These are phyloP conservation scores for Oikopleura dioica DNA, from an alignment of 23 tunicate species.

Conservation along the genomic window DNA sequence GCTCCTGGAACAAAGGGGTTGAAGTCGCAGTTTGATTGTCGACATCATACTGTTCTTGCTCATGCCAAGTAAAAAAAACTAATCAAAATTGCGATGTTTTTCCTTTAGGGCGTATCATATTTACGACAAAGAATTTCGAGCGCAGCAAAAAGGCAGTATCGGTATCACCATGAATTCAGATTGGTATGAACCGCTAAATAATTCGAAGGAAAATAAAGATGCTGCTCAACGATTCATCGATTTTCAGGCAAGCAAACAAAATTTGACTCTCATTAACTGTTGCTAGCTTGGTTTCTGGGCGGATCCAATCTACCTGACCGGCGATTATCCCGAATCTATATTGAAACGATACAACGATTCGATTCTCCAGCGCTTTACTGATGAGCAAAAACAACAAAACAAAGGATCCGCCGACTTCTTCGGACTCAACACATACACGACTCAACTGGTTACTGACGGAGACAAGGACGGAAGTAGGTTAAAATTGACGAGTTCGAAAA, in stretches of 20 bases:
- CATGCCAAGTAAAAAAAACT: too few species aligned
- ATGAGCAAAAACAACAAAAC: constrained; percentile 23
- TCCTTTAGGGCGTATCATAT: neutral
- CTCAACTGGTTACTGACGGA: too few species aligned
- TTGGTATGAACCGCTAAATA: constrained; percentile 25
- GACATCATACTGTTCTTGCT: neutral
- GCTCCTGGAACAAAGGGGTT: neutral
- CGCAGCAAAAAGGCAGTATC: constrained; percentile 25
- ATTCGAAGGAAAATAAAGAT: neutral
- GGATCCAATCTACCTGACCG: neutral
- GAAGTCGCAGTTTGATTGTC: neutral
- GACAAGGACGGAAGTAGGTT: too few species aligned
- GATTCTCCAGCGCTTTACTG: constrained; percentile 32
- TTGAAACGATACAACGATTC: neutral
- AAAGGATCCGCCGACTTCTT: constrained; percentile 53
- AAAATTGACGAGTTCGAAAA: too few species aligned
- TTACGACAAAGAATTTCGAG: constrained; percentile 22
- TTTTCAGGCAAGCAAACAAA: too few species aligned
- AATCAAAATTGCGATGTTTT: too few species aligned
- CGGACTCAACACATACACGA: constrained; percentile 71
- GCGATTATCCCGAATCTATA: neutral
- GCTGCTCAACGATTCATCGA: neutral
- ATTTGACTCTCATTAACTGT: too few species aligned
- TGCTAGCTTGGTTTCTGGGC: neutral
- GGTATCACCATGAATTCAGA: constrained; percentile 74